Conservation (phyloP, 2,797 vertebrate genomes). For the Myotis pilosus region DNA sequence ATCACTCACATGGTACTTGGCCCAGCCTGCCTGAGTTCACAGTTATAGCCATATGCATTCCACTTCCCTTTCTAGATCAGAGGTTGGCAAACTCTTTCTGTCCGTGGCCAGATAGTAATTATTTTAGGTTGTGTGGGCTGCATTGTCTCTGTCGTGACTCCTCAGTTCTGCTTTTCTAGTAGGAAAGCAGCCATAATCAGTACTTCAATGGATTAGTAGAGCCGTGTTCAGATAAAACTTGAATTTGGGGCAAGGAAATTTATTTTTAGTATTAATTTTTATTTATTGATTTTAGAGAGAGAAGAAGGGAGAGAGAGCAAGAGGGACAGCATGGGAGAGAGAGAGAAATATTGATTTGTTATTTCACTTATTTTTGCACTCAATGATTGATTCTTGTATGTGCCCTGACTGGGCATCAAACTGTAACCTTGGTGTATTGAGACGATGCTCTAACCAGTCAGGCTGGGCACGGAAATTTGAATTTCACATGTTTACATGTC, state of each 20-base stretch:
- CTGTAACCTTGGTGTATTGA: not conserved
- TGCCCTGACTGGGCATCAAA: not conserved
- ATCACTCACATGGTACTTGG: not conserved
- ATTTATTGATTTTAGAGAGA: too few species aligned
- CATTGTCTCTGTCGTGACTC: not conserved
- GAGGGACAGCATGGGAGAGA: too few species aligned
- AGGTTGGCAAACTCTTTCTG: not conserved
- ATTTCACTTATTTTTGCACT: not conserved
- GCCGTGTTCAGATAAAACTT: not conserved
- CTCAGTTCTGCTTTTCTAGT: not conserved
- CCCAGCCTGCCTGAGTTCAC: not conserved
- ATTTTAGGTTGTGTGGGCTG: not conserved
- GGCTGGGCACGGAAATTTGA: not conserved
- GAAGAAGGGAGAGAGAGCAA: too few species aligned
- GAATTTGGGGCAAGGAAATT: not conserved
- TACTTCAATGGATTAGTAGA: not conserved
- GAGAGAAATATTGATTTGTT: too few species aligned
- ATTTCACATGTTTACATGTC: not conserved
- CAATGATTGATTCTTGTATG: not conserved
- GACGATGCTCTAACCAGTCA: not conserved
- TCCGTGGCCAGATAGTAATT: not conserved
- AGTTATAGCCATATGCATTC: not conserved
- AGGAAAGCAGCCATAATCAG: not conserved
- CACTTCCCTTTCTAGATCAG: not conserved
- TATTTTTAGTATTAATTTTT: too few species aligned